A percentile compares a stretch with the other conserved stretches of the same genome.
Evolutionary conservation across 2,797 vertebrate genomes (phyloP).

Genomic region (Somateria mollissima): DNA sequence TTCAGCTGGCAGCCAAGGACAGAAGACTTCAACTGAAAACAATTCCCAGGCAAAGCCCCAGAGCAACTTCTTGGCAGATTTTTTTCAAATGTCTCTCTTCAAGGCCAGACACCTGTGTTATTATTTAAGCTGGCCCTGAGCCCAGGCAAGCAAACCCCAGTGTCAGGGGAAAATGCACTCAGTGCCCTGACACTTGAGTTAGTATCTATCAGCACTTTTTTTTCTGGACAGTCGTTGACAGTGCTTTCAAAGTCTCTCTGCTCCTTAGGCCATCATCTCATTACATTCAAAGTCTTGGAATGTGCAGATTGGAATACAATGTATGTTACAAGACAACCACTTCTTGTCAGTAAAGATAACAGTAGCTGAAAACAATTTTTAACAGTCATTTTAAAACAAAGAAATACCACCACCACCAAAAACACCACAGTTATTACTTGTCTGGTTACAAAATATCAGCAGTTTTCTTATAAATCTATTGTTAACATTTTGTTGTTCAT

Average conservation of each 20-base stretch:
- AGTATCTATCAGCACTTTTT: not conserved
- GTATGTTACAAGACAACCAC: not conserved
- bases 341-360: not conserved
- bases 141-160: not conserved
- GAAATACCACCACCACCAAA: not conserved
- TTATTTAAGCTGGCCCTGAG: not conserved
- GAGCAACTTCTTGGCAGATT: not conserved
- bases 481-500: not conserved
- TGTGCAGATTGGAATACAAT: not conserved
- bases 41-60: not conserved
- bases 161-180: not conserved
- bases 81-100: not conserved
- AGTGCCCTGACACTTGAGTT: not conserved
- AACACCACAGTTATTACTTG: not conserved
- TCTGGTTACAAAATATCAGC: not conserved
- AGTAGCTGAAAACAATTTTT: not conserved
- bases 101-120: not conserved
- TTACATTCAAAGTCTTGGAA: not conserved
- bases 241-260: not conserved
- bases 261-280: not conserved
- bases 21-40: rapidly evolving
- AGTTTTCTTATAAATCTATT: not conserved
- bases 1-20: not conserved
- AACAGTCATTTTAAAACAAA: not conserved
- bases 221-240: not conserved